phyloP scores from a whole-genome alignment of 2,888 invertebrate genomes.

The Leptopilina syphax region DNA sequence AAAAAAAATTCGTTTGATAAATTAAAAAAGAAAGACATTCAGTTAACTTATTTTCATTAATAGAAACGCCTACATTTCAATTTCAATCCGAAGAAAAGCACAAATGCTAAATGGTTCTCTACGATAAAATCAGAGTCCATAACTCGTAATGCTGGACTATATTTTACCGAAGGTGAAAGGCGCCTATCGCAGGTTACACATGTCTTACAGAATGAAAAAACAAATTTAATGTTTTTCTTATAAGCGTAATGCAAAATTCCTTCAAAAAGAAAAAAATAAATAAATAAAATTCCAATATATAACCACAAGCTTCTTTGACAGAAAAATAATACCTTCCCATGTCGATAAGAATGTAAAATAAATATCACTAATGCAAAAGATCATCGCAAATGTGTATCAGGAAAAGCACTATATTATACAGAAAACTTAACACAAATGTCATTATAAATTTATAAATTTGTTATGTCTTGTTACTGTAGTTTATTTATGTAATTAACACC shows the following conservation, averaged over 20 bases:
- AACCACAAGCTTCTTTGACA: too few relatives aligned
- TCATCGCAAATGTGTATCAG: too few relatives aligned
- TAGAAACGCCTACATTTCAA: slow-evolving; percentile 15
- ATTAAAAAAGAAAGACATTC: background rate
- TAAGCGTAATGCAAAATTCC: slow-evolving; percentile 32
- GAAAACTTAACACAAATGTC: too few relatives aligned
- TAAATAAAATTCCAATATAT: background rate
- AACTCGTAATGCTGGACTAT: slow-evolving; percentile 21
- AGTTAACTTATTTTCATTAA: background rate
- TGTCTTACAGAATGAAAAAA: slow-evolving; percentile 14
- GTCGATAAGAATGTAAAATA: too few relatives aligned
- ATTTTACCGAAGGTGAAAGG: slow-evolving; percentile 38
- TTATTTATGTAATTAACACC: slow-evolving; percentile 52
- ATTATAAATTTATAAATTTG: too few relatives aligned
- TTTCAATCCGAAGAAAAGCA: slow-evolving; percentile 25
- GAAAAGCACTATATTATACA: too few relatives aligned
- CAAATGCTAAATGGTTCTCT: slow-evolving; percentile 12
- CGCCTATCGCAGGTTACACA: slow-evolving; percentile 24
- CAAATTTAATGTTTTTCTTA: slow-evolving; percentile 30
- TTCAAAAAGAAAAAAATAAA: background rate
- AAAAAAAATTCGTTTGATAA: too few relatives aligned
- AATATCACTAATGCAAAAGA: too few relatives aligned
- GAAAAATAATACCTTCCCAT: too few relatives aligned
- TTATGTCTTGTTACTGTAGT: background rate
- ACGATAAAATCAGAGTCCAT: slow-evolving; percentile 31